phyloP scores from a whole-genome alignment of 1,140 invertebrate species.

The Formica exsecta region DNA sequence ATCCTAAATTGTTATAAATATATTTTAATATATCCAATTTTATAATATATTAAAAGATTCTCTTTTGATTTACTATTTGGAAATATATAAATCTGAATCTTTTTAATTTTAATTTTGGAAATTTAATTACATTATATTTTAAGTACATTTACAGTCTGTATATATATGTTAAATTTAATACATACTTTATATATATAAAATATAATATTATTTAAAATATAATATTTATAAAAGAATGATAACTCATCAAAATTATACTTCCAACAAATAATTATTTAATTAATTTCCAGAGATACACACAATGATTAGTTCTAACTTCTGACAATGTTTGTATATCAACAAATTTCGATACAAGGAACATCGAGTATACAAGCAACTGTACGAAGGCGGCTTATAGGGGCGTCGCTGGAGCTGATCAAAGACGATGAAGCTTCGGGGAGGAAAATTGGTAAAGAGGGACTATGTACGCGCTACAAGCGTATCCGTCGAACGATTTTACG shows the following conservation, averaged over 20 bases:
- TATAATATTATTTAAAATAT: too few relatives aligned
- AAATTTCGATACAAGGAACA: slow-evolving; percentile 43
- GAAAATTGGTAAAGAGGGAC: slow-evolving; percentile 86
- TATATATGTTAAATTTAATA: neutral
- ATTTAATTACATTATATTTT: too few relatives aligned
- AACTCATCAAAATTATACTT: slow-evolving; percentile 2
- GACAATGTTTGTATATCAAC: slow-evolving; percentile 37
- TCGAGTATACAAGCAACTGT: slow-evolving; percentile 50
- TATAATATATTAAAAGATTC: neutral
- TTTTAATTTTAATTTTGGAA: neutral
- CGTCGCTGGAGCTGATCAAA: slow-evolving; percentile 85
- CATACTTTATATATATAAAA: neutral
- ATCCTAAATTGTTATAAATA: slow-evolving; percentile 4
- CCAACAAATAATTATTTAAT: slow-evolving; percentile 34
- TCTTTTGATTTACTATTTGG: neutral
- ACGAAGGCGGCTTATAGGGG: slow-evolving; percentile 74
- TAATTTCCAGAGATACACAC: neutral
- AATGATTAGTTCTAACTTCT: slow-evolving; percentile 40
- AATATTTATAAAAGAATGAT: neutral
- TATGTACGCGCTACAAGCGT: slow-evolving; percentile 78
- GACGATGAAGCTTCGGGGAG: slow-evolving; percentile 85
- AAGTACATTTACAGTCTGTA: too few relatives aligned
- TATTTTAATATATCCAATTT: neutral
- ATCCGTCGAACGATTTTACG: slow-evolving; percentile 60
- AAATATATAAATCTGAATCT: neutral